A percentile compares a stretch with the other conserved stretches of the same genome.
phyloP scores from a whole-genome alignment of 2,113 vertebrate species.

The Oreocharis arfaki region DNA sequence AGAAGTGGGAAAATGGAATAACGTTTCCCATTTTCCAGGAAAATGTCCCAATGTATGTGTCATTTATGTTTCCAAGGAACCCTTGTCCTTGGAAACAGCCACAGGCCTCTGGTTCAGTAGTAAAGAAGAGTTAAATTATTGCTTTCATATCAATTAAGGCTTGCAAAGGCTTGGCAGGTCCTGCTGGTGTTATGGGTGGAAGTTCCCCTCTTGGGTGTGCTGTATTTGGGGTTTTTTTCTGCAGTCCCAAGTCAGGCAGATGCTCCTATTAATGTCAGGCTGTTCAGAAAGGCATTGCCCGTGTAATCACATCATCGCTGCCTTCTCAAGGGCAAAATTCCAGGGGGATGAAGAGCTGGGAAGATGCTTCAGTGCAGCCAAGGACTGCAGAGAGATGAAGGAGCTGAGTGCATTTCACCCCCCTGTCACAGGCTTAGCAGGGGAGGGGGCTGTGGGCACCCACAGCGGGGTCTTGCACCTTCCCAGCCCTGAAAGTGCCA shows the following conservation, averaged over 20 bases:
- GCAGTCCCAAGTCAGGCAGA: background rate
- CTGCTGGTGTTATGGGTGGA: background rate
- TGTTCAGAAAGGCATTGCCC: conserved; percentile 7
- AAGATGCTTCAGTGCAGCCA: background rate
- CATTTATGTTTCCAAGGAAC: background rate
- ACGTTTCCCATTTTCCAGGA: background rate
- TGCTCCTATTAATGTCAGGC: background rate
- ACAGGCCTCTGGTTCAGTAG: background rate
- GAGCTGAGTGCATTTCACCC: background rate
- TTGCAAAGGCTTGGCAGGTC: background rate
- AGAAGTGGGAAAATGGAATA: background rate
- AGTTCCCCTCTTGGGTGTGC: background rate
- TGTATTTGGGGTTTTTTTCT: background rate
- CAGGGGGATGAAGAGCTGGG: background rate
- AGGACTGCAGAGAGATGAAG: background rate
- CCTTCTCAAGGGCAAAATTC: background rate
- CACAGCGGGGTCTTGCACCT: background rate
- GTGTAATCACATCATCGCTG: background rate
- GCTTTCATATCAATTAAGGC: background rate
- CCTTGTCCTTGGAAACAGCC: background rate
- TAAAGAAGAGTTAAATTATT: background rate
- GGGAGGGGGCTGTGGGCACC: background rate
- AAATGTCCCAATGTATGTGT: background rate
- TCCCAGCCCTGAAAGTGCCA: fast-evolving
- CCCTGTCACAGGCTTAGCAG: fast-evolving